Evolutionary conservation across 1,140 invertebrate species (phyloP), one percentile per base, ranked within the genome.

Genomic region (Berghia stephanieae): DNA sequence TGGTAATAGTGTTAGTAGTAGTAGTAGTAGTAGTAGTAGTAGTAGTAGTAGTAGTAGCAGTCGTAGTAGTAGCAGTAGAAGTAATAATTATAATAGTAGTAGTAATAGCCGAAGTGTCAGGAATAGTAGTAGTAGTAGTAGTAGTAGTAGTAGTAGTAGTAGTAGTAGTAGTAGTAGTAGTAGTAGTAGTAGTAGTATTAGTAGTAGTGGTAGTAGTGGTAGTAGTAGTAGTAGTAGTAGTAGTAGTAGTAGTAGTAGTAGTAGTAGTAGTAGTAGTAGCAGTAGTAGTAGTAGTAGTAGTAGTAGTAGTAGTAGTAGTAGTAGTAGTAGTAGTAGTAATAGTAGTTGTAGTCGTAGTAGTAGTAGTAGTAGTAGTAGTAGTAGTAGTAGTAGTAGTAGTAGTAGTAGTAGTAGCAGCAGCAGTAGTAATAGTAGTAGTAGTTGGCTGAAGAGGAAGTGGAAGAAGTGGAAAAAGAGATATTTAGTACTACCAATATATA

Each of bases 231-330:
- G n/a, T 13, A 10, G n/a, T 57, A 57, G 55, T 57, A 57, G 55
- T 57, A 6, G 55, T 57, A 6, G 55, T 57, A 57, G 55, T 57
- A 57, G 55, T 57, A 57, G 55, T 57, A 5, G 55, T 57, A 57
- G n/a, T 57, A 57, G 55, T 57, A 57, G 55, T 57, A 57, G 55
- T 57, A 57, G 55, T 57, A 57, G 55, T 57, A 57, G 55, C 31
- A 57, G 55, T 57, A 57, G 55, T 57, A 57, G 55, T 57, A 57
- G 55, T 57, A 57, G 55, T 57, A 57, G 55, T 57, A 57, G 55
- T 57, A 57, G 55, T 57, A 57, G 55, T 57, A 57, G 55, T 57
- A 24, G 55, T 57, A 24, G 55, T 57, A 24, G 55, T 57, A 24
- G 55, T 57, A 24, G 55, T 57, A 24, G 55, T 57, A 24, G 55